A percentile compares a stretch with the other conserved stretches of the same genome.
These are phyloP conservation scores for Coelinius sp. DNA, from an alignment of 2,888 invertebrate genomes.

Conservation along the genomic window DNA sequence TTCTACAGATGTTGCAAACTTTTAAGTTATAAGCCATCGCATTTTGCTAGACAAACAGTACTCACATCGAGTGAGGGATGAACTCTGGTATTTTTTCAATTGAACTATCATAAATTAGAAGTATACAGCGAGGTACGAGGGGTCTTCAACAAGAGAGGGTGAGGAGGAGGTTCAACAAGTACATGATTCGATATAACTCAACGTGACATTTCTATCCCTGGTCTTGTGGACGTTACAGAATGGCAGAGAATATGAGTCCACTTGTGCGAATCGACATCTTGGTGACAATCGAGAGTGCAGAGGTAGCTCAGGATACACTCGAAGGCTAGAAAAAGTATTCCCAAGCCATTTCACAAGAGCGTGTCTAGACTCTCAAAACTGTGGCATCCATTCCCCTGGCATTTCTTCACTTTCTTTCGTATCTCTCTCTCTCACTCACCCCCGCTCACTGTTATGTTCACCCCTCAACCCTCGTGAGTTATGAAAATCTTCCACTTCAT, in stretches of 20 bases:
- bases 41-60: too few relatives aligned
- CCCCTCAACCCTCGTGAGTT: background rate
- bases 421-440: background rate
- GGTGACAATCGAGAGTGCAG: constrained; percentile 15
- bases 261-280: constrained; percentile 13
- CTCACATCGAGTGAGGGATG: too few relatives aligned
- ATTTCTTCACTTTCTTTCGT: background rate
- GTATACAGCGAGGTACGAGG: background rate
- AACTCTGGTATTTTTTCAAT: too few relatives aligned
- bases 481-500: constrained; percentile 2
- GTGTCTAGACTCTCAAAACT: constrained; percentile 1
- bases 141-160: background rate
- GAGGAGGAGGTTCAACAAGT: constrained; percentile 36
- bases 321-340: background rate
- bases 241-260: background rate
- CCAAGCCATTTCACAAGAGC: background rate
- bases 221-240: background rate
- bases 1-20: too few relatives aligned
- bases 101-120: constrained; percentile 3
- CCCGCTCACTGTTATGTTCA: constrained; percentile 14
- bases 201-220: constrained; percentile 19
- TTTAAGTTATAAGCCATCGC: too few relatives aligned
- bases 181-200: constrained; percentile 33
- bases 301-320: background rate
- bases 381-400: background rate